Evolutionary conservation across 2,888 invertebrate genomes (phyloP).

Genomic region (Ypsolopha sequella): DNA sequence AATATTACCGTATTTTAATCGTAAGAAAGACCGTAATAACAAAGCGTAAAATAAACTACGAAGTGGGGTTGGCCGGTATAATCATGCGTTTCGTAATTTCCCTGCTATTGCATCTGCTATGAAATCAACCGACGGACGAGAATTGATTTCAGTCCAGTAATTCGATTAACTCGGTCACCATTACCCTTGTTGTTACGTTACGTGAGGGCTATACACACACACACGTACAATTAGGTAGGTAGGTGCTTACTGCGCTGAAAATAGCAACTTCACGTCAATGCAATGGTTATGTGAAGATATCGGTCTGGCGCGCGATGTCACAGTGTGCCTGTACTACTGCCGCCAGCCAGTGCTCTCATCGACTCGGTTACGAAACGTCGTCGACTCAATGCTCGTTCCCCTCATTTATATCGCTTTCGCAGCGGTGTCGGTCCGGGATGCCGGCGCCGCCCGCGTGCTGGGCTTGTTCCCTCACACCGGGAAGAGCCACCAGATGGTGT

Average conservation of each 20-base stretch:
- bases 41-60: too few species aligned
- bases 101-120: neutral
- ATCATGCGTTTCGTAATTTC: neutral
- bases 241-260: neutral
- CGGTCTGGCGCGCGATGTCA: neutral
- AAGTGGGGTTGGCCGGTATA: too few species aligned
- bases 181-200: neutral
- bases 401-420: slow-evolving; percentile 18
- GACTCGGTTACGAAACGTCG: slow-evolving; percentile 15
- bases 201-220: neutral
- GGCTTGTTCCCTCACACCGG: slow-evolving; percentile 72
- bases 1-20: too few species aligned
- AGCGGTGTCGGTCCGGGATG: slow-evolving; percentile 23
- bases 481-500: slow-evolving; percentile 74
- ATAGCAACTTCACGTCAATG: slow-evolving; percentile 3
- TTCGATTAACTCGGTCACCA: neutral
- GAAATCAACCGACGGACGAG: neutral
- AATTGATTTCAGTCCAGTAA: neutral
- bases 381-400: slow-evolving; percentile 31
- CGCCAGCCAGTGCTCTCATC: neutral
- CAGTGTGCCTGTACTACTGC: neutral
- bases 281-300: slow-evolving; percentile 1
- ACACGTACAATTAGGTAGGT: neutral
- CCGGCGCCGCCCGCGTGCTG: slow-evolving; percentile 56
- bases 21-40: too few species aligned